Evolutionary conservation across 2,797 vertebrate genomes (phyloP), one percentile per base, ranked within the genome.

Genomic region (Gorsachius magnificus): DNA sequence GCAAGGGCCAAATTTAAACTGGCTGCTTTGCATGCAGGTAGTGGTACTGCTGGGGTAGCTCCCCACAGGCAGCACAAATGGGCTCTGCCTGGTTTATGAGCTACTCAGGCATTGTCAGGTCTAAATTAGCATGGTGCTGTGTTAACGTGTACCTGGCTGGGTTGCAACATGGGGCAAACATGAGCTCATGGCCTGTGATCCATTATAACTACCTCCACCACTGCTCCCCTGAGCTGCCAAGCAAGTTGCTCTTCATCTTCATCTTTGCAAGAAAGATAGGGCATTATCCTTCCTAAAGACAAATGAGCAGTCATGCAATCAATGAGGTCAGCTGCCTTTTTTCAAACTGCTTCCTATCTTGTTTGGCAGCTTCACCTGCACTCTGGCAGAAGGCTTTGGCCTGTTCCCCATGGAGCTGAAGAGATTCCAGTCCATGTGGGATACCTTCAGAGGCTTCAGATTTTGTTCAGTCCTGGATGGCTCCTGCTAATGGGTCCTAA

Each of bases 131-230:
- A 4, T 3, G 5, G 11, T 75, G 66, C 61, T 94, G 74, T 68
- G 50, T 20, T n/a, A 43, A 43, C 1, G 0, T 5, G 16, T 35
- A 33, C 87, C 78, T 87, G 26, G 22, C 48, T 58, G 74, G 31
- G 29, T 26, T 74, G 58, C 54, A 83, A 33, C 24, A 8, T 1
- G 9, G 60, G 11, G 24, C 61, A 85, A 26, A 68, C 0, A 0
- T 25, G 60, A 84, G 71, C 63, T 87, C 14, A 0, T 46, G 66
- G 51, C 41, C 31, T 0, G 0, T 33, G n/a, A 7, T 54, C 10
- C 5, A 13, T 70, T 16, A 2, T 26, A 46, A 48, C 61, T 58
- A 46, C 33, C 15, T n/a, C 48, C 7, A 10, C 36, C 10, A 2
- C 20, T 5, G 11, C 75, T 74, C 20, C 25, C 33, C 68, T 35